Evolutionary conservation across 2,797 vertebrate species (phyloP), one percentile per base, ranked within the genome.

Genomic region (Novumbra hubbsi): DNA sequence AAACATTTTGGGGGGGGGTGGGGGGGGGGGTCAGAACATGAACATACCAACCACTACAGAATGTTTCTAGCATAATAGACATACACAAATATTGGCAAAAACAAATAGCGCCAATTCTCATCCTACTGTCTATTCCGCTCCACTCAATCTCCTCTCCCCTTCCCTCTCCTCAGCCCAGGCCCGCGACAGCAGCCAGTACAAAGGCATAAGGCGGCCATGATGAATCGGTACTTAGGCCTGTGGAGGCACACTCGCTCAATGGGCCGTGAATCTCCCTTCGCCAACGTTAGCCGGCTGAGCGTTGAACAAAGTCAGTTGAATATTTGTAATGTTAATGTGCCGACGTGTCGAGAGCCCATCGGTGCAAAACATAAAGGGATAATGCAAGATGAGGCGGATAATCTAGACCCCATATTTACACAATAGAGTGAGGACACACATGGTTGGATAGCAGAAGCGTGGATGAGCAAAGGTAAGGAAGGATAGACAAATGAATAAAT

Each of bases 261-360:
- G 91, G 90, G 84, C 90, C 90, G 90, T 90, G 91, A 92, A 90
- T 91, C 88, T 89, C 89, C 91, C 79, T 82, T 87, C 90, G 88
- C 85, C 86, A 80, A 85, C 84, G 88, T 89, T 91, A 90, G 87
- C 88, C 84, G 34, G 82, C 88, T 86, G 91, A 91, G 93, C 93
- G 89, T 92, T 92, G 92, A 93, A 93, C 92, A 92, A 93, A 92
- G 91, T 92, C 93, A 93, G 93, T 93, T 93, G 90, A 93, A 92
- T 92, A 93, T 93, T 90, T 93, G 90, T 92, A 91, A 91, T 91
- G 92, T 92, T 93, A 93, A 94, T 92, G 89, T 85, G 83, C 82
- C 83, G 72, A 81, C 45, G 57, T 89, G 91, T 91, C 91, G 89
- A 87, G 89, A 90, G 84, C 85, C 87, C 60, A 38, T 80, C 81